These are phyloP conservation scores for Pipra filicauda DNA, from an alignment of 2,113 vertebrate genomes.

Conservation along the genomic window DNA sequence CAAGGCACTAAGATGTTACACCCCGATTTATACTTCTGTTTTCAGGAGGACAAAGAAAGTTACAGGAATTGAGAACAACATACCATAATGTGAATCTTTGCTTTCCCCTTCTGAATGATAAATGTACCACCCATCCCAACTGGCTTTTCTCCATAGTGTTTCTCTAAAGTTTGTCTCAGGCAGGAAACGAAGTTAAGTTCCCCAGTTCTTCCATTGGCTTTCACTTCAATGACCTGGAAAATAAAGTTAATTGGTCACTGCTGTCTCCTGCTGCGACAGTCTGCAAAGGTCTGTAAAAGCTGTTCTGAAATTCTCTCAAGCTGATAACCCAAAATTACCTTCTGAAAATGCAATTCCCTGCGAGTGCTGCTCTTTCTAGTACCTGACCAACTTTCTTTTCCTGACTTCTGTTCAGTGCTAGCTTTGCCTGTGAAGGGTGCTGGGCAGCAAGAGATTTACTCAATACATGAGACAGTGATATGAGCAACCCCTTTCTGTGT, in stretches of 20 bases:
- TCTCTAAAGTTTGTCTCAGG: slow-evolving; percentile 85
- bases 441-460: background rate
- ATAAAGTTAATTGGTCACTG: background rate
- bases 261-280: background rate
- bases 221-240: slow-evolving; percentile 89
- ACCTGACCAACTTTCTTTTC: background rate
- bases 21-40: background rate
- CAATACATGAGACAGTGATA: background rate
- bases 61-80: background rate
- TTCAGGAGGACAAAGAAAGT: background rate
- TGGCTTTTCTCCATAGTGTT: slow-evolving; percentile 84
- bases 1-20: background rate
- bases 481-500: background rate
- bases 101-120: slow-evolving; percentile 91
- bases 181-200: slow-evolving; percentile 87
- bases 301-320: background rate
- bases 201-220: slow-evolving; percentile 85
- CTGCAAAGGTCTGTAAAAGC: background rate
- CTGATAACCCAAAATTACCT: background rate
- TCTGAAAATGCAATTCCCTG: background rate
- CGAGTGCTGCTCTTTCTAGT: background rate
- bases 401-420: background rate
- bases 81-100: slow-evolving; percentile 96
- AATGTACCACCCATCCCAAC: slow-evolving; percentile 94
- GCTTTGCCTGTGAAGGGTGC: background rate